Conservation (phyloP, 1,140 invertebrate species). For the Danaus melanippus region DNA sequence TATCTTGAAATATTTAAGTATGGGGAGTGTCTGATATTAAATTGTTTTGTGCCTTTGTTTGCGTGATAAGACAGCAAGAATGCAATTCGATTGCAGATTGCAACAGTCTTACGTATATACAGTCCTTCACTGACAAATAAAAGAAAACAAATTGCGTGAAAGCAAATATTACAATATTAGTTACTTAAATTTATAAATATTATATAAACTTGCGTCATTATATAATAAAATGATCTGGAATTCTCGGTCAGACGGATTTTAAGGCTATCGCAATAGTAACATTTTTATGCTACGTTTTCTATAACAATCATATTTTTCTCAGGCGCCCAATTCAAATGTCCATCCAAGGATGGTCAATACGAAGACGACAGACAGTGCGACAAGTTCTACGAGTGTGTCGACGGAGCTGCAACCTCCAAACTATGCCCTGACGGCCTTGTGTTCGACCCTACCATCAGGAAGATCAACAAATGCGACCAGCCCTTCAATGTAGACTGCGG, state of each 20-base stretch:
- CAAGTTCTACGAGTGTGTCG: constrained; percentile 86
- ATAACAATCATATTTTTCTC: constrained; percentile 19
- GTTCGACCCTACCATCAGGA: constrained; percentile 86
- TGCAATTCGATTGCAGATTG: constrained; percentile 21
- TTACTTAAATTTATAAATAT: constrained; percentile 25
- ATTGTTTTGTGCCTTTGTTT: constrained; percentile 9
- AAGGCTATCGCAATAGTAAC: constrained; percentile 21
- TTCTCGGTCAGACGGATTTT: constrained; percentile 29
- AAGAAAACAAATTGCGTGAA: constrained; percentile 31
- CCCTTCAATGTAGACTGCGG: constrained; percentile 92
- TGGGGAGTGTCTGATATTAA: too few relatives aligned
- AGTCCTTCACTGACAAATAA: constrained; percentile 19
- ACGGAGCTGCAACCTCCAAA: constrained; percentile 81
- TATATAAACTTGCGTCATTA: constrained; percentile 35
- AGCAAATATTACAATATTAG: constrained; percentile 30
- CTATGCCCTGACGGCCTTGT: constrained; percentile 89
- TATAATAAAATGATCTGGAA: constrained; percentile 34
- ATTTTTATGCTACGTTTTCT: constrained; percentile 7
- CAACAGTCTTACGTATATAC: constrained; percentile 9
- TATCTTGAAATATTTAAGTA: too few relatives aligned
- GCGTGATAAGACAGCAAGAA: constrained; percentile 11
- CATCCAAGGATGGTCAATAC: constrained; percentile 83
- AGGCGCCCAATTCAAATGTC: constrained; percentile 84
- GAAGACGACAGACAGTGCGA: constrained; percentile 86
- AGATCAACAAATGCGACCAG: constrained; percentile 92